Base-by-base conservation (phyloP, 2,797 vertebrate genomes). In the Adelosebastes latens region DNA sequence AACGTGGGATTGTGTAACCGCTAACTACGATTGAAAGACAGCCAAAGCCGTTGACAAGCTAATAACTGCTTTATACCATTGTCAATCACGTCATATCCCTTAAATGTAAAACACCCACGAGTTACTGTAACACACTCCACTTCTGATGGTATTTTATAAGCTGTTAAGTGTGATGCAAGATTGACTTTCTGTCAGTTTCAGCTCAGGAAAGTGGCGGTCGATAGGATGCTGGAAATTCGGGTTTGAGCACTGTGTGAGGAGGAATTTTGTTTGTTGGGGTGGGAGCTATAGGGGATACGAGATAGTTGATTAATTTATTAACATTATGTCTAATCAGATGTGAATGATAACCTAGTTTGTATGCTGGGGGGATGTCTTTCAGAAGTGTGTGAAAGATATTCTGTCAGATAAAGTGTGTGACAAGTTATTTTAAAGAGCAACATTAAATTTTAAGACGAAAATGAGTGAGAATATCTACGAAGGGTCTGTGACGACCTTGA, bases 261-360 rank as follows among this genome's bases (percentile, higher is more conserved):
- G 24, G 22, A 10, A 24, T 9, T 55, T 56, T 52, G 62, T 31
- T 22, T 71, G 13, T 70, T 69, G 8, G 6, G 8, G 42, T 5
- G 27, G 25, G 2, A 27, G 58, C n/a, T 74, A 55, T 65, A 34
- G 67, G 61, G 61, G 24, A 25, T 72, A 82, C 75, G 16, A 71
- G 36, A 77, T 81, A 83, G 67, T 77, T 85, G 75, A 89, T 87
- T 94, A 94, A 94, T 94, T 95, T 95, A 95, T 93, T 94, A 92
- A 91, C 71, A 39, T 56, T 42, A 61, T 82, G 85, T 88, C 75
- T 80, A 83, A 90, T 91, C 71, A 31, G 79, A 88, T 91, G 86
- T 91, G 81, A 91, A 86, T 86, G 69, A 81, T 80, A 59, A 75
- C 77, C 29, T 75, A 59, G 73, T 85, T 67, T 89, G 76, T 86